Evolutionary conservation across 2,888 invertebrate genomes (phyloP).

Genomic region (Melipona beecheii): DNA sequence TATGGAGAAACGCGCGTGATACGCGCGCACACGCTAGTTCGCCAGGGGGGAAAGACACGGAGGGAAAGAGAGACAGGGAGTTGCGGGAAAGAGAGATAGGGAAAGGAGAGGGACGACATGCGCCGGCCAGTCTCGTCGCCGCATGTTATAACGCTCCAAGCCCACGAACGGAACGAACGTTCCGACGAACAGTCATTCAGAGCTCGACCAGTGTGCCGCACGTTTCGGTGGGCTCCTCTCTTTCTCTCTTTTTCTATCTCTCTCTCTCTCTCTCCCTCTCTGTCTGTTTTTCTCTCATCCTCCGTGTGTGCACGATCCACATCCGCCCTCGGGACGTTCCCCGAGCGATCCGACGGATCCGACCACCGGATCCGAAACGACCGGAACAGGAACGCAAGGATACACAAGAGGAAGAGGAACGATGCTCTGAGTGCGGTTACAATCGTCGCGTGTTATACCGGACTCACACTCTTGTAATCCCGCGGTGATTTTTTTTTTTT

Average conservation of each 20-base stretch:
- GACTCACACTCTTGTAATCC: background rate
- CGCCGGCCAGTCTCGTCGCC: slow-evolving; percentile 49
- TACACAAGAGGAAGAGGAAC: background rate
- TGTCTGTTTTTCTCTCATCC: background rate
- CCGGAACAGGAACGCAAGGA: background rate
- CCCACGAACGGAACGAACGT: slow-evolving; percentile 44
- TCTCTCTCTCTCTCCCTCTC: too few relatives aligned
- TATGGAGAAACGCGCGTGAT: background rate
- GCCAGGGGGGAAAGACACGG: background rate
- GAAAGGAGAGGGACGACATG: slow-evolving; percentile 44
- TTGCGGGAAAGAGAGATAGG: background rate
- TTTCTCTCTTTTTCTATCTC: too few relatives aligned
- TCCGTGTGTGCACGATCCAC: background rate
- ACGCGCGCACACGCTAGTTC: background rate
- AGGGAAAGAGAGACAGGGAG: background rate
- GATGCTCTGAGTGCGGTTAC: slow-evolving; percentile 41
- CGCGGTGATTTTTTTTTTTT: background rate
- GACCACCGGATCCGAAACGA: background rate
- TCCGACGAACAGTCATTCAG: slow-evolving; percentile 68
- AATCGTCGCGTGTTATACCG: slow-evolving; percentile 6
- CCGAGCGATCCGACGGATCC: background rate
- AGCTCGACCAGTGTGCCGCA: slow-evolving; percentile 72
- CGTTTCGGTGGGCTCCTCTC: slow-evolving; percentile 44
- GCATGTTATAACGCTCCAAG: slow-evolving; percentile 49
- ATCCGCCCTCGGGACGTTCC: background rate